A percentile compares a stretch with the other conserved stretches of the same genome.
Evolutionary conservation across 1,140 invertebrate genomes (phyloP).

Genomic region (Apis cerana): DNA sequence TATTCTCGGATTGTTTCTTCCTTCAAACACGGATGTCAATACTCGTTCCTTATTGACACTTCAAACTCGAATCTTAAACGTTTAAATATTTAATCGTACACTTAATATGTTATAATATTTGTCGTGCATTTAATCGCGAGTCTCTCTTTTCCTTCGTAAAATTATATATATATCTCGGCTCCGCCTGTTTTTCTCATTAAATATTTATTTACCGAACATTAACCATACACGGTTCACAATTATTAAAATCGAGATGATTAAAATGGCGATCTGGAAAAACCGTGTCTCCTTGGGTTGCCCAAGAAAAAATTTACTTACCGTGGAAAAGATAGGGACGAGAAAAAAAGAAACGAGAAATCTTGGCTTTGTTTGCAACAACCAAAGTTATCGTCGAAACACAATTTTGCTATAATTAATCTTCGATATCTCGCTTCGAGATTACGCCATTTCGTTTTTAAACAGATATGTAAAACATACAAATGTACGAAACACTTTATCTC

Average conservation of each 20-base stretch:
- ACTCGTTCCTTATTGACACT: conserved; percentile 12
- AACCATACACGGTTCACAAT: not conserved
- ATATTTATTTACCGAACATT: not conserved
- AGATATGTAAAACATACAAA: conserved; percentile 28
- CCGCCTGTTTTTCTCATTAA: not conserved
- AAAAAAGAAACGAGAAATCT: too few relatives aligned
- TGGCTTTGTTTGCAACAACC: not conserved
- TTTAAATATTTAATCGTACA: conserved; percentile 28
- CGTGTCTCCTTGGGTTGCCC: too few relatives aligned
- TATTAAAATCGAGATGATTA: not conserved
- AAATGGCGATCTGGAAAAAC: too few relatives aligned
- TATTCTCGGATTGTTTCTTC: conserved; percentile 4
- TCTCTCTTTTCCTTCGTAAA: too few relatives aligned
- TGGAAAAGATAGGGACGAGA: too few relatives aligned
- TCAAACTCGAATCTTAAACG: conserved; percentile 22
- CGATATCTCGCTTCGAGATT: not conserved
- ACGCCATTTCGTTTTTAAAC: conserved; percentile 8
- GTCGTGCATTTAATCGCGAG: not conserved
- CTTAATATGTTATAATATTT: conserved; percentile 16
- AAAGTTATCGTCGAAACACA: not conserved
- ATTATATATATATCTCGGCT: not conserved
- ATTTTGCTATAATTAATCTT: conserved; percentile 2
- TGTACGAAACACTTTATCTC: conserved; percentile 29
- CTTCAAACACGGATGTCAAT: conserved; percentile 15
- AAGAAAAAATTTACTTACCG: too few relatives aligned